A percentile compares a stretch with the other conserved stretches of the same genome.
phyloP scores from a whole-genome alignment of 2,888 invertebrate species.

The Mesopsocus fuscifrons region DNA sequence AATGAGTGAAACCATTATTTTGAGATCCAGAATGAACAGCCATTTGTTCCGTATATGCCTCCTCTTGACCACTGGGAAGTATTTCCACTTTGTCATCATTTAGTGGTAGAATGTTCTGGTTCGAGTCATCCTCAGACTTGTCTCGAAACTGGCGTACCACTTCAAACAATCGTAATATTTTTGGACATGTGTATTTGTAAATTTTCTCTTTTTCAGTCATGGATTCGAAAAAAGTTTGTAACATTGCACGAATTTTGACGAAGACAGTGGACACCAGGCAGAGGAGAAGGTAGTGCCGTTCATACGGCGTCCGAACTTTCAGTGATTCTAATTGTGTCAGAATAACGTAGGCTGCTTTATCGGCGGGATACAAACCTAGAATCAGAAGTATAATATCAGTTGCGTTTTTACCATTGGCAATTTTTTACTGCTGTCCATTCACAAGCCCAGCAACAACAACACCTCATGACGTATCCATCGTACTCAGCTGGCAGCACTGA shows the following conservation, averaged over 20 bases:
- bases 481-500: too few species aligned
- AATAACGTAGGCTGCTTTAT: constrained; percentile 60
- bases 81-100: too few species aligned
- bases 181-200: constrained; percentile 54
- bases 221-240: constrained; percentile 45
- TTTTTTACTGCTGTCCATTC: too few species aligned
- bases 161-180: constrained; percentile 57
- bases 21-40: too few species aligned
- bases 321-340: constrained; percentile 62
- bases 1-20: too few species aligned
- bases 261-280: constrained; percentile 59
- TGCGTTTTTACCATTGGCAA: too few species aligned
- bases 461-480: too few species aligned
- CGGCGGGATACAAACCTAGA: constrained; percentile 77
- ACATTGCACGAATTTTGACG: constrained; percentile 52
- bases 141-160: constrained; percentile 51
- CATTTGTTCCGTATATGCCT: too few species aligned
- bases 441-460: too few species aligned
- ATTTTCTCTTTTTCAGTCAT: constrained; percentile 50
- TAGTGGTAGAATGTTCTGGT: too few species aligned
- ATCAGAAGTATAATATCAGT: constrained; percentile 18
- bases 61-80: too few species aligned
- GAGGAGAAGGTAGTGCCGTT: constrained; percentile 68
- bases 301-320: constrained; percentile 76
- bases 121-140: too few species aligned